These are phyloP conservation scores for Lydus trimaculatus DNA, from an alignment of 2,888 invertebrate genomes.

Conservation along the genomic window DNA sequence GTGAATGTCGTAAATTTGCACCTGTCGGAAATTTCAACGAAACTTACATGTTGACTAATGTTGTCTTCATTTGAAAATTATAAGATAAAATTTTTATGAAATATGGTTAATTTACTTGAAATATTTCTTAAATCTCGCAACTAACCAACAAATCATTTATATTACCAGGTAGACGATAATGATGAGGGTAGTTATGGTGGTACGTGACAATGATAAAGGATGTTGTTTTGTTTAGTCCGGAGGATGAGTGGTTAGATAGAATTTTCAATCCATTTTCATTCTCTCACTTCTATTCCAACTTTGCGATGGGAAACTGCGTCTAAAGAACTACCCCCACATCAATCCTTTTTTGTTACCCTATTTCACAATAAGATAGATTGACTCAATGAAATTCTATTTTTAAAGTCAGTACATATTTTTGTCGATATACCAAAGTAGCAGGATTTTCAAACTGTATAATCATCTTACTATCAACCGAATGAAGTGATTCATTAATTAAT, in stretches of 20 bases:
- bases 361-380: background rate
- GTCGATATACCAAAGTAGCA: background rate
- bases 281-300: background rate
- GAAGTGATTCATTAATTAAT: background rate
- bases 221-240: background rate
- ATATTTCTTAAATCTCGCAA: background rate
- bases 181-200: background rate
- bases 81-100: background rate
- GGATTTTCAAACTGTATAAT: too few relatives aligned
- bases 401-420: background rate
- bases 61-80: background rate
- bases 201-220: constrained; percentile 1
- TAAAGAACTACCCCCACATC: background rate
- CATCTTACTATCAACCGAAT: too few relatives aligned
- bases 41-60: background rate
- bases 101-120: background rate
- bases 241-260: background rate
- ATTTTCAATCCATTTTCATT: background rate
- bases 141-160: background rate
- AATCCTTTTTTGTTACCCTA: background rate
- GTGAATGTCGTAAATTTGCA: background rate
- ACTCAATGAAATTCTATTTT: background rate
- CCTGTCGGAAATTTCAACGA: background rate
- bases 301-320: background rate
- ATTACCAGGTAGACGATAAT: background rate